Percentiles rank a stretch among this genome's conserved stretches.
Evolutionary conservation across 2,797 vertebrate genomes (phyloP).

Genomic region (Chaetophractus vellerosus): DNA sequence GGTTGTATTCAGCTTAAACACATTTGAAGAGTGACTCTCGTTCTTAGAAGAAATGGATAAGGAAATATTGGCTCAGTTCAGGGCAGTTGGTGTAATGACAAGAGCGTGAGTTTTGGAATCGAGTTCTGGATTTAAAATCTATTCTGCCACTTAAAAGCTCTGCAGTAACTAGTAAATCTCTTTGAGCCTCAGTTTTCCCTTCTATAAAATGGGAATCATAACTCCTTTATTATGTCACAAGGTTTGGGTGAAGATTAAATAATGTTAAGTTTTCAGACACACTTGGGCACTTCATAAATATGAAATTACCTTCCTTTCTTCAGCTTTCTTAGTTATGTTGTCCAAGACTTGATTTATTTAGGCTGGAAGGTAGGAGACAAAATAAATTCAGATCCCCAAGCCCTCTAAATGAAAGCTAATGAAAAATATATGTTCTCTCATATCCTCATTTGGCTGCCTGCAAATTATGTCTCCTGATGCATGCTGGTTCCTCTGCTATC

Average conservation of each 20-base stretch:
- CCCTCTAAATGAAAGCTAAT: conserved; percentile 87
- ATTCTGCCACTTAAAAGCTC: neutral
- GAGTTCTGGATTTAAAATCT: neutral
- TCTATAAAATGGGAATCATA: conserved; percentile 16
- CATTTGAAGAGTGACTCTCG: neutral
- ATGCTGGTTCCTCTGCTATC: conserved; percentile 80
- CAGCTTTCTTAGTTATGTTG: conserved; percentile 61
- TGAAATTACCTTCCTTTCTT: conserved; percentile 58
- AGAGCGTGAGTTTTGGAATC: neutral
- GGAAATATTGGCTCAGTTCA: neutral
- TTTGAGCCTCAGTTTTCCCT: neutral
- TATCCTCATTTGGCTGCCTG: conserved; percentile 85
- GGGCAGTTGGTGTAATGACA: neutral
- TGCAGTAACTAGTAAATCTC: neutral
- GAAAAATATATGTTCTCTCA: conserved; percentile 88
- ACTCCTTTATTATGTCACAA: neutral
- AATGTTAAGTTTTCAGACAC: neutral
- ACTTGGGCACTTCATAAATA: conserved; percentile 30
- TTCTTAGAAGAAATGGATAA: neutral
- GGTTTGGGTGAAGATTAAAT: neutral
- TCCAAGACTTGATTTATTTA: conserved; percentile 83
- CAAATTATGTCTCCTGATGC: conserved; percentile 89
- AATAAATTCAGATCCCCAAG: conserved; percentile 84
- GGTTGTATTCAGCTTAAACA: neutral
- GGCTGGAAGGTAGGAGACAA: conserved; percentile 75